phyloP scores from a whole-genome alignment of 2,888 invertebrate species.

The Stenichneumon culpator region DNA sequence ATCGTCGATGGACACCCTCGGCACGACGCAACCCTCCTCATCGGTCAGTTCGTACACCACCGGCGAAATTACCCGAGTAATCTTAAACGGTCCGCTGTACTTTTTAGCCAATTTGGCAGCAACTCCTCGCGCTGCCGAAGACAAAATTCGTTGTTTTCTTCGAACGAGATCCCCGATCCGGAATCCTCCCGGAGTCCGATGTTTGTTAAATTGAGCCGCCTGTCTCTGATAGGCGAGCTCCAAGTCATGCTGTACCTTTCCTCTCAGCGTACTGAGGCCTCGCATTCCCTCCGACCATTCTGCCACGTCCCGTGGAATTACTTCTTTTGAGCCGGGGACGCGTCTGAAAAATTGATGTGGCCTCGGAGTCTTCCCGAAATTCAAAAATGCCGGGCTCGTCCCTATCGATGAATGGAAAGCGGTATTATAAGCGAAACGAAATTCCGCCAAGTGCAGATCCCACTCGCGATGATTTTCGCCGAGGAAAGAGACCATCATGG shows the following conservation, averaged over 20 bases:
- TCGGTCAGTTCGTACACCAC: neutral
- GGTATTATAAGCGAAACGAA: slow-evolving; percentile 68
- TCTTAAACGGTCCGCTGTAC: neutral
- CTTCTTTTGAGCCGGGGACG: neutral
- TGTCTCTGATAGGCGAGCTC: neutral
- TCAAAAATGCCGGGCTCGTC: slow-evolving; percentile 59
- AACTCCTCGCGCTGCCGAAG: neutral
- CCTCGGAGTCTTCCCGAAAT: slow-evolving; percentile 45
- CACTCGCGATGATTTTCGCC: slow-evolving; percentile 64
- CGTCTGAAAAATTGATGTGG: neutral
- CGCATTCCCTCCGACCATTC: slow-evolving; percentile 8
- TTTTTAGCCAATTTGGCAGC: neutral
- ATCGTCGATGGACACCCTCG: neutral
- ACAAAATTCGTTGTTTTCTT: neutral
- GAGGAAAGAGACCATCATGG: slow-evolving; percentile 51
- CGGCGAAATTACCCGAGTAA: neutral
- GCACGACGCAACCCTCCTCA: neutral
- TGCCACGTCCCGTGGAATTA: neutral
- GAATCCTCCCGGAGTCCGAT: neutral
- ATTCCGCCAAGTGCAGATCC: slow-evolving; percentile 63
- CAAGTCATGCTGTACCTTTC: neutral
- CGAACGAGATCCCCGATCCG: neutral
- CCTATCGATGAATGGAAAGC: slow-evolving; percentile 59
- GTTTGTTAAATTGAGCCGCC: neutral
- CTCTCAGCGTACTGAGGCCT: neutral